A percentile compares a stretch with the other conserved stretches of the same genome.
Evolutionary conservation across 2,888 invertebrate species (phyloP).

Genomic region (Lycophotia porphyrea): DNA sequence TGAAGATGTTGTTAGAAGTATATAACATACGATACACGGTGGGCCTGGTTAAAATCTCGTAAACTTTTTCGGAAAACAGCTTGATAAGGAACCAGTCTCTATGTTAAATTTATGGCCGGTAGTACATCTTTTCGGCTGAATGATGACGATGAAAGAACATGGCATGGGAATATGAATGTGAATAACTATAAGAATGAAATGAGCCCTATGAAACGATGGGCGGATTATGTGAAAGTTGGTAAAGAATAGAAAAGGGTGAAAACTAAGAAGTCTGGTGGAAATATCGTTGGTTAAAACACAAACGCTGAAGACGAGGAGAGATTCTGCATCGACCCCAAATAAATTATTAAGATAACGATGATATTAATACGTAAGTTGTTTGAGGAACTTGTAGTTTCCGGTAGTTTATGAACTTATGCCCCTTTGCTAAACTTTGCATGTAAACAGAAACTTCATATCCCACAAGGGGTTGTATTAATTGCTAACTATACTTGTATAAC

Average conservation of each 20-base stretch:
- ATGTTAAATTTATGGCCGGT: neutral
- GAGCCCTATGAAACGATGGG: neutral
- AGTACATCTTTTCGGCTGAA: neutral
- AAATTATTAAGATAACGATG: neutral
- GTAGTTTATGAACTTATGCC: conserved; percentile 30
- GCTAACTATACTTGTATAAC: neutral
- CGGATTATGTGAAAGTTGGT: neutral
- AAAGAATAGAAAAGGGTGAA: neutral
- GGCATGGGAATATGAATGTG: neutral
- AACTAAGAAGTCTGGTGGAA: neutral
- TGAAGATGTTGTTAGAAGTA: neutral
- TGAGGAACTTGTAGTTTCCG: neutral
- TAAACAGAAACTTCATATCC: conserved; percentile 18
- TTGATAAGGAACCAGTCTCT: neutral
- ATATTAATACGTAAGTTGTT: neutral
- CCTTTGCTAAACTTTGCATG: conserved; percentile 21
- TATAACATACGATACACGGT: neutral
- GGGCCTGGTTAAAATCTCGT: neutral
- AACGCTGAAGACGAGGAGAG: neutral
- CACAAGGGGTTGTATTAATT: conserved; percentile 20
- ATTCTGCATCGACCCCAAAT: neutral
- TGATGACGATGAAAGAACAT: neutral
- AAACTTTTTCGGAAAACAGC: neutral
- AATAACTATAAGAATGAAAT: neutral
- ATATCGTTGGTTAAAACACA: neutral